Evolutionary conservation across 2,888 invertebrate species (phyloP).

Genomic region (Ctena decussata): DNA sequence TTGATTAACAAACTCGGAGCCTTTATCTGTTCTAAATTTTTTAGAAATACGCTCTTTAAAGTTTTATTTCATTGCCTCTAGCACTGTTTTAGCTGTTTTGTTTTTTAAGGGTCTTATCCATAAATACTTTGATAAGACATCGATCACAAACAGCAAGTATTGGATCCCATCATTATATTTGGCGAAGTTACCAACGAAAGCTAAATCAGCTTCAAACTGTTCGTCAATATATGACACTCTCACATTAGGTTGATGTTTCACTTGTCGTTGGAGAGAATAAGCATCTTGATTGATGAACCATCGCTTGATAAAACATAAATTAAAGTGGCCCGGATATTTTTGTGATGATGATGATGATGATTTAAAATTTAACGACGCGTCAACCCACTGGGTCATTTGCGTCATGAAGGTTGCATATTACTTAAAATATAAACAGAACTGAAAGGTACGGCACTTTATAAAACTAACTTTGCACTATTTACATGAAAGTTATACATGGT

Average conservation of each 20-base stretch:
- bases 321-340: constrained; percentile 1
- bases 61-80: not conserved
- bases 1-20: not conserved
- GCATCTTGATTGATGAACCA: constrained; percentile 17
- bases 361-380: no score
- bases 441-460: no score
- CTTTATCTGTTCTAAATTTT: not conserved
- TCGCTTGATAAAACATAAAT: not conserved
- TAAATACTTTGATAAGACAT: not conserved
- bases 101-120: constrained; percentile 10
- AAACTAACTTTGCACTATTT: no score
- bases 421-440: no score
- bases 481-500: no score
- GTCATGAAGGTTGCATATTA: no score
- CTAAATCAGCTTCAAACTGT: constrained; percentile 4
- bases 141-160: constrained; percentile 5
- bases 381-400: no score
- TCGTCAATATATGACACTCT: constrained; percentile 6
- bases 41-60: not conserved
- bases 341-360: no score
- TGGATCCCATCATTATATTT: not conserved
- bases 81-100: constrained; percentile 12
- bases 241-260: constrained; percentile 14
- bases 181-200: not conserved
- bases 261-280: constrained; percentile 5